Evolutionary conservation across 2,797 vertebrate genomes (phyloP).

Genomic region (Galaxias olidus): DNA sequence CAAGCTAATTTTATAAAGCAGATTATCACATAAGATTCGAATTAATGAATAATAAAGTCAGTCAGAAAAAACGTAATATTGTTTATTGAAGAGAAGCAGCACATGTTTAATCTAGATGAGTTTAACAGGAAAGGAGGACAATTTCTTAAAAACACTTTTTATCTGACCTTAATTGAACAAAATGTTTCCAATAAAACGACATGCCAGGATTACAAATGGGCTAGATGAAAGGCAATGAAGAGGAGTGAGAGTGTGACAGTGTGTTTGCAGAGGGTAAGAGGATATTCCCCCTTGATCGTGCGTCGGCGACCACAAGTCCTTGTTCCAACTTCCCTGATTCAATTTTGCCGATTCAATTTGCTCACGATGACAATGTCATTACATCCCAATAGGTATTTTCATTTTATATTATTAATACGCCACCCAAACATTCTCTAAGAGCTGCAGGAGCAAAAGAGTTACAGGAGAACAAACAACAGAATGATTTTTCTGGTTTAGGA

Average conservation of each 20-base stretch:
- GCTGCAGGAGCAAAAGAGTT: conserved; percentile 13
- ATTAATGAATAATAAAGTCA: background rate
- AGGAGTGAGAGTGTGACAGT: conserved; percentile 42
- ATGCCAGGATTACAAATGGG: conserved; percentile 9
- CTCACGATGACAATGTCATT: conserved; percentile 66
- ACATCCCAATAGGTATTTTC: conserved; percentile 49
- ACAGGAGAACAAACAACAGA: no score
- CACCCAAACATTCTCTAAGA: conserved; percentile 49
- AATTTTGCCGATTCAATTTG: conserved; percentile 76
- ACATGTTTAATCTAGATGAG: no score
- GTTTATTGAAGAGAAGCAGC: no score
- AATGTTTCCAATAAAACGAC: conserved; percentile 11
- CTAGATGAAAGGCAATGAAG: conserved; percentile 23
- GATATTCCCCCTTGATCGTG: conserved; percentile 58
- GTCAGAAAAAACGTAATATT: background rate
- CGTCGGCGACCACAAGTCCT: conserved; percentile 45
- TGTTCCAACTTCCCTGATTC: conserved; percentile 64
- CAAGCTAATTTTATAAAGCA: no score
- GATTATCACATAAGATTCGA: no score
- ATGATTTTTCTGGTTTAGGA: conserved; percentile 2
- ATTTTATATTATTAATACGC: conserved; percentile 43
- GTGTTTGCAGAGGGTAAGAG: conserved; percentile 61
- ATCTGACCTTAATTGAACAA: conserved; percentile 1
- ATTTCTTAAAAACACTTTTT: conserved; percentile 13
- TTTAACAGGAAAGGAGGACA: background rate